Percentiles rank a stretch among this genome's conserved stretches.
phyloP scores from a whole-genome alignment of 2,888 invertebrate species.

The Glyphotaelius pellucidus region DNA sequence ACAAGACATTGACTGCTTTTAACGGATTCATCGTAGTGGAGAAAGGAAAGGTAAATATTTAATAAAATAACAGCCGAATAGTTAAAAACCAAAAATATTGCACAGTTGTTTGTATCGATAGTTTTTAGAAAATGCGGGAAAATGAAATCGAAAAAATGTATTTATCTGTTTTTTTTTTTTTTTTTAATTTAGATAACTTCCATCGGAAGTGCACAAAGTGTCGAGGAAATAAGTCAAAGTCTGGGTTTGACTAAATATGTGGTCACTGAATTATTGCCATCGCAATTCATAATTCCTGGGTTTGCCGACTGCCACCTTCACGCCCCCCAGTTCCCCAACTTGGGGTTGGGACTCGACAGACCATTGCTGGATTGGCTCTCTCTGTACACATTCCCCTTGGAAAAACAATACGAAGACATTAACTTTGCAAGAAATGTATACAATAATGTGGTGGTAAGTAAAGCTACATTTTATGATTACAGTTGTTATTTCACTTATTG shows the following conservation, averaged over 20 bases:
- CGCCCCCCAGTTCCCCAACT: constrained; percentile 92
- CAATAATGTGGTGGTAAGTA: constrained; percentile 87
- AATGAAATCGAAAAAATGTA: neutral
- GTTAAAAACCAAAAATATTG: neutral
- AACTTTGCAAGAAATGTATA: constrained; percentile 85
- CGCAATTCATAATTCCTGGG: constrained; percentile 90
- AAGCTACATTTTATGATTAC: constrained; percentile 2
- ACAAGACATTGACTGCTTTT: constrained; percentile 72
- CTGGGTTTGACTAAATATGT: constrained; percentile 56
- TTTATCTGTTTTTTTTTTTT: neutral
- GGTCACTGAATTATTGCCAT: constrained; percentile 68
- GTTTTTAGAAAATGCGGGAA: neutral
- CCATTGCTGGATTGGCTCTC: constrained; percentile 91
- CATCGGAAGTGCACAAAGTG: constrained; percentile 76
- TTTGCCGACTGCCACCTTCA: constrained; percentile 94
- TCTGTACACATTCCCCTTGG: constrained; percentile 90
- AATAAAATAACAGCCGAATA: constrained; percentile 13
- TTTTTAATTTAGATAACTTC: constrained; percentile 71
- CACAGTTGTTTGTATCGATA: neutral
- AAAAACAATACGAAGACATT: constrained; percentile 83
- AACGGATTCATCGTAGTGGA: constrained; percentile 79
- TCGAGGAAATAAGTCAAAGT: constrained; percentile 59
- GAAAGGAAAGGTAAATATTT: constrained; percentile 77
- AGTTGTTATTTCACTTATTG: neutral
- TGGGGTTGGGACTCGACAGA: constrained; percentile 88